phyloP scores from a whole-genome alignment of 2,113 vertebrate species.

The Hippocampus guttulatus region DNA sequence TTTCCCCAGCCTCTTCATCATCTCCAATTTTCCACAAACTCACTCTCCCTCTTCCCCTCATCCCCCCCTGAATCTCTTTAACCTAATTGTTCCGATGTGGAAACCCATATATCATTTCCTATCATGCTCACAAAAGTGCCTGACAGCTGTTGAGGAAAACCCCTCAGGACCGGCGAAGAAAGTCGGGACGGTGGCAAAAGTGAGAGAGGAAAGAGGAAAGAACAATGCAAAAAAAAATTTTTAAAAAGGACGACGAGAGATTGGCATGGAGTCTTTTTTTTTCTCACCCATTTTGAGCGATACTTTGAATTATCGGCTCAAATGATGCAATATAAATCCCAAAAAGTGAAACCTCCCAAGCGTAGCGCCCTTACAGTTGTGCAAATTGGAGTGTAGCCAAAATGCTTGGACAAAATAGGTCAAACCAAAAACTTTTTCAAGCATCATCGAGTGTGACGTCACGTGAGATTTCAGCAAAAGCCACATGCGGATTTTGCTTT shows the following conservation, averaged over 20 bases:
- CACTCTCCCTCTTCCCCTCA: background rate
- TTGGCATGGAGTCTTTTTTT: background rate
- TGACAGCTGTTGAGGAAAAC: conserved; percentile 57
- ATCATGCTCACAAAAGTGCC: conserved; percentile 43
- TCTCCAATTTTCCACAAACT: conserved; percentile 4
- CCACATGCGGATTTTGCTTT: too few relatives aligned
- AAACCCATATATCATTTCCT: conserved; percentile 60
- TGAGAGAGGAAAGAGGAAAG: background rate
- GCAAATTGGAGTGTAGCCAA: too few relatives aligned
- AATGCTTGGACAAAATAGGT: too few relatives aligned
- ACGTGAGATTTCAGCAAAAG: too few relatives aligned
- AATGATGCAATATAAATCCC: background rate
- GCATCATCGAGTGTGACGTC: too few relatives aligned
- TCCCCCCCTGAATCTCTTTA: conserved; percentile 36
- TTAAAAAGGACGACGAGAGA: background rate
- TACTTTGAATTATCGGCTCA: background rate
- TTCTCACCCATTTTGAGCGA: background rate
- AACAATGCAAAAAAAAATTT: conserved; percentile 15
- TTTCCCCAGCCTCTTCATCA: background rate
- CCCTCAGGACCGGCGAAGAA: conserved; percentile 26
- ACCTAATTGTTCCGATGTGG: conserved; percentile 51
- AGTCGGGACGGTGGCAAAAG: conserved; percentile 7
- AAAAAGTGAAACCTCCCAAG: background rate
- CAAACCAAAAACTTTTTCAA: too few relatives aligned
- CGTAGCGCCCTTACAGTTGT: too few relatives aligned